A percentile compares a stretch with the other conserved stretches of the same genome.
phyloP scores from a whole-genome alignment of 2,888 invertebrate species.

The Ornithoptera priamus region DNA sequence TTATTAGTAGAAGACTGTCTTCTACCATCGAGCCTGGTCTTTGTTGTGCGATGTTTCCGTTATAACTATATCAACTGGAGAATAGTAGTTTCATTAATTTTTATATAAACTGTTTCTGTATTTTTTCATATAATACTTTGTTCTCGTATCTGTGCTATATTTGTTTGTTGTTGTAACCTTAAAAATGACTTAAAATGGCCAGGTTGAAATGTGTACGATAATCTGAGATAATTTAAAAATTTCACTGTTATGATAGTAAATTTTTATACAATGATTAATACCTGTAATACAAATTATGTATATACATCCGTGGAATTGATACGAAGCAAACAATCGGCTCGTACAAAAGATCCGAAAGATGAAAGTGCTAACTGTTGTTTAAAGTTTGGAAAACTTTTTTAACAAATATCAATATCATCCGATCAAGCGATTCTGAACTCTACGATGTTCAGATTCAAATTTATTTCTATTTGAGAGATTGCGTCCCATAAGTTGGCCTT shows the following conservation, averaged over 20 bases:
- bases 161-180: no score
- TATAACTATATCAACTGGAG: not conserved
- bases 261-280: not conserved
- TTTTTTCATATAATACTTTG: no score
- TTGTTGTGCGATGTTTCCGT: constrained; percentile 2
- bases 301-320: constrained; percentile 29
- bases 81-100: not conserved
- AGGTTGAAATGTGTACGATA: no score
- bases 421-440: constrained; percentile 27
- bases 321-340: constrained; percentile 40
- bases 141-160: no score
- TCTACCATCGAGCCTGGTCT: not conserved
- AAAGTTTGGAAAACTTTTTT: constrained; percentile 39
- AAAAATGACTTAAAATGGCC: no score
- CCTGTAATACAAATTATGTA: constrained; percentile 16
- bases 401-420: constrained; percentile 32
- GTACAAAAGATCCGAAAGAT: constrained; percentile 43
- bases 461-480: not conserved
- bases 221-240: no score
- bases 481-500: constrained; percentile 16
- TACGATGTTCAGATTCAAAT: constrained; percentile 10
- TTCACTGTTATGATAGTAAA: not conserved
- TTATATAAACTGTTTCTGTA: no score
- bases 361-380: constrained; percentile 51
- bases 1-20: constrained; percentile 1